These are phyloP conservation scores for Apeira syringaria DNA, from an alignment of 2,888 invertebrate species.

Conservation along the genomic window DNA sequence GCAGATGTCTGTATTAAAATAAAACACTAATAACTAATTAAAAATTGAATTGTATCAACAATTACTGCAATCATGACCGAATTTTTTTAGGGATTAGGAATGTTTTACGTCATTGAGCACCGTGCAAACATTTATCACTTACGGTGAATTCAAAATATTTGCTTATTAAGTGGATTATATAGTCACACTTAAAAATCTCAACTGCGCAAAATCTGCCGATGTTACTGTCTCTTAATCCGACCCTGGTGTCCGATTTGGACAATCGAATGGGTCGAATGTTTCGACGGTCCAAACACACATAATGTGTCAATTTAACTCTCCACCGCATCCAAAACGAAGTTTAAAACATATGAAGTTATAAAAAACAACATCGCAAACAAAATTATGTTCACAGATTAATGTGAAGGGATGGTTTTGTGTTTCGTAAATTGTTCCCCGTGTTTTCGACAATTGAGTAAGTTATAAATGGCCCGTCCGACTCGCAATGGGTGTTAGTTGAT, in stretches of 20 bases:
- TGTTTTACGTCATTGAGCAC: conserved; percentile 71
- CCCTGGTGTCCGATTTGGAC: conserved; percentile 51
- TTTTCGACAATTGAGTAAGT: conserved; percentile 22
- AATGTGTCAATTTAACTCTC: conserved; percentile 47
- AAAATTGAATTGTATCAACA: neutral
- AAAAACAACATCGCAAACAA: conserved; percentile 59
- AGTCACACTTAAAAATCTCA: conserved; percentile 53
- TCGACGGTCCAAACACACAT: too few relatives aligned
- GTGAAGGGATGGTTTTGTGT: conserved; percentile 27
- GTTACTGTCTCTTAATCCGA: conserved; percentile 72
- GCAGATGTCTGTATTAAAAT: too few relatives aligned
- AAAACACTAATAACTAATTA: too few relatives aligned
- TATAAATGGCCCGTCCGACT: conserved; percentile 21
- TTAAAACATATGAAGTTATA: too few relatives aligned
- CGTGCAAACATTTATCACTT: conserved; percentile 73
- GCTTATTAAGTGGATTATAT: conserved; percentile 78
- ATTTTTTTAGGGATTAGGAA: conserved; percentile 71
- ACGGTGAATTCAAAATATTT: conserved; percentile 72
- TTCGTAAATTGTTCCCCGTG: conserved; percentile 23
- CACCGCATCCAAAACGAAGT: conserved; percentile 49
- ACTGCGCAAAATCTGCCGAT: conserved; percentile 62
- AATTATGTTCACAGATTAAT: conserved; percentile 46
- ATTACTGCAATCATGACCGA: conserved; percentile 34
- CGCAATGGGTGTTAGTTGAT: conserved; percentile 18
- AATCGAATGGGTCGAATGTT: too few relatives aligned